These are phyloP conservation scores for Empidonax alnorum DNA, from an alignment of 2,113 vertebrate species.

Conservation along the genomic window DNA sequence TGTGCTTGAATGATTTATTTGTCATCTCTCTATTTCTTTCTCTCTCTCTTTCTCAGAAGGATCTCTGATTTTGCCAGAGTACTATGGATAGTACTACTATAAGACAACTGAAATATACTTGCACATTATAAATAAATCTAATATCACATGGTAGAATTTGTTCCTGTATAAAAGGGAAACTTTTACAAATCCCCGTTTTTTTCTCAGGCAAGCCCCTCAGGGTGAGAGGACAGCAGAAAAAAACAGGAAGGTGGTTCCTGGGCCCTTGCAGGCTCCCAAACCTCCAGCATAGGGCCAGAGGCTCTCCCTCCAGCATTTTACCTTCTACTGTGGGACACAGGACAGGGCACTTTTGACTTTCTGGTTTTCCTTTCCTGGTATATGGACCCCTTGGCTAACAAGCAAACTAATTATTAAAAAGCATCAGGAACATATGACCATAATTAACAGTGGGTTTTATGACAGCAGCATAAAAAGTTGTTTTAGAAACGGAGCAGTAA, in stretches of 20 bases:
- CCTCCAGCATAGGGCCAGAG: accelerated
- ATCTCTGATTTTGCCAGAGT: not conserved
- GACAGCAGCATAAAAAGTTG: not conserved
- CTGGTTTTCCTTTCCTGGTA: not conserved
- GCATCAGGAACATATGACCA: not conserved
- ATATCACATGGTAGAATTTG: not conserved
- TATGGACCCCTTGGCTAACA: not conserved
- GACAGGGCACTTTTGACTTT: not conserved
- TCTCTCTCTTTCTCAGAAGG: not conserved
- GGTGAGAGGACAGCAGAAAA: not conserved
- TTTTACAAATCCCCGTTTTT: not conserved
- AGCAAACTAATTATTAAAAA: not conserved
- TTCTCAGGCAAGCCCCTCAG: not conserved
- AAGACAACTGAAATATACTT: not conserved
- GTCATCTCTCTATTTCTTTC: not conserved
- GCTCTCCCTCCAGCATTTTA: not conserved
- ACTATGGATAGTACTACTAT: not conserved
- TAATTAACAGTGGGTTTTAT: not conserved
- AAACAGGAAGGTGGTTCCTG: not conserved
- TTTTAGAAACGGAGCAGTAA: not conserved
- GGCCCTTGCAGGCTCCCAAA: not conserved
- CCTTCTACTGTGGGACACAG: not conserved
- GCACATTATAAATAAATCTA: not conserved
- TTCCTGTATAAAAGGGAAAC: not conserved
- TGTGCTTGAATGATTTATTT: not conserved